Base-by-base conservation (phyloP, 2,113 vertebrate genomes). In the Sminthopsis crassicaudata region DNA sequence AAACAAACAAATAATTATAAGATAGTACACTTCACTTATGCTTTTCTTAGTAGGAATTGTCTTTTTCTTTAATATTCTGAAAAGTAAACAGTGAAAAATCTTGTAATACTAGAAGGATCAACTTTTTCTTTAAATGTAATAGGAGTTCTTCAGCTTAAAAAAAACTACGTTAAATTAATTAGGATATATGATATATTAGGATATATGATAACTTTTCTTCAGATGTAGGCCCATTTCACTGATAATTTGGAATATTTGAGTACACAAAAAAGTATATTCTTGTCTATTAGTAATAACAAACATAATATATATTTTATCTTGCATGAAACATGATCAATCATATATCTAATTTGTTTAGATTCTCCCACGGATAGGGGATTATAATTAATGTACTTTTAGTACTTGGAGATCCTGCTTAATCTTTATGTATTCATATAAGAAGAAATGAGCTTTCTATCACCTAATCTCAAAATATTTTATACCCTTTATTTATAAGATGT, bases 101-200 rank as follows among this genome's bases (percentile, higher is more conserved):
- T 89, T 53, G 26, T 94, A 93, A 1, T 50, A 93, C n/a, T 23
- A 91, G 52, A 3, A 95, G 27, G 42, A 94, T 93, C 0, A 10
- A 90, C 55, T 36, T 97, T 36, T 2, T 91, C 95, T 97, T 52
- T 89, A 46, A 46, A 91, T 8, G 12, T 0, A 53, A 96, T 51
- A 46, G 93, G 51, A 94, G 24, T 53, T 94, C 46, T 94, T 97
- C 46, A 46, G 4, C 94, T 96, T 54, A 95, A 95, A 48, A 48
- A 98, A 92, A 51, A 2, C 89, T 96, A 76, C 1, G 76, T 96
- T 94, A 91, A 97, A 52, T 57, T 90, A 97, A 92, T n/a, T 96
- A 3, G 53, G 91, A 26, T 88, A 94, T 94, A 90, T 90, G 89
- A 95, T 50, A 94, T n/a, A 92, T n/a, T 96, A 3, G 53, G 91